Evolutionary conservation across 2,797 vertebrate genomes (phyloP).

Genomic region (Protonibea diacanthus): DNA sequence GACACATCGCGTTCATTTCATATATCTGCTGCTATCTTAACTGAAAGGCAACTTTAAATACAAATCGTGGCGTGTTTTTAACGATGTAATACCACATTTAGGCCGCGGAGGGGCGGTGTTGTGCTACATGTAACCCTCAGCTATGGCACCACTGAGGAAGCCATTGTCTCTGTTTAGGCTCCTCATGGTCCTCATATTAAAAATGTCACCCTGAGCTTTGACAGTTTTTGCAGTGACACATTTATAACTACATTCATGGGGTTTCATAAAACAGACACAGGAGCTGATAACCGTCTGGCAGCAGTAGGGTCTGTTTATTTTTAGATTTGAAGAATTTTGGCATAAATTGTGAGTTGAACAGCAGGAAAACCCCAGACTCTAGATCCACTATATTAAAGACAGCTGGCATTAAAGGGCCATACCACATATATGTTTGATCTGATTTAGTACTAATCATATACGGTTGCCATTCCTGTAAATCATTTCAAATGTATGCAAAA

Average conservation of each 20-base stretch:
- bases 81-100: not conserved
- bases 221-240: constrained; percentile 8
- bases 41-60: accelerated
- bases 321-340: constrained; percentile 22
- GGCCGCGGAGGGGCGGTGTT: constrained; percentile 36
- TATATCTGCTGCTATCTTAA: not conserved
- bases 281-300: not conserved
- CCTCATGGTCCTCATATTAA: constrained; percentile 8
- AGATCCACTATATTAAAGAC: not conserved
- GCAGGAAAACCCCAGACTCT: not conserved
- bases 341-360: constrained; percentile 15
- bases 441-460: not conserved
- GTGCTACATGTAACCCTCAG: not conserved
- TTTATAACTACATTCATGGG: constrained; percentile 1
- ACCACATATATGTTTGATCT: not conserved
- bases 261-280: constrained; percentile 14
- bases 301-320: constrained; percentile 4
- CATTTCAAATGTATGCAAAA: not conserved
- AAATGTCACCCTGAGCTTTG: constrained; percentile 14
- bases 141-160: not conserved
- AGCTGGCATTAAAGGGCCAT: not conserved
- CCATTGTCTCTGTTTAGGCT: not conserved
- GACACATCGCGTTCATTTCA: not conserved
- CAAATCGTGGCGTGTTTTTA: not conserved
- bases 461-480: not conserved